phyloP scores from a whole-genome alignment of 2,888 invertebrate genomes.

The Leuctra nigra region DNA sequence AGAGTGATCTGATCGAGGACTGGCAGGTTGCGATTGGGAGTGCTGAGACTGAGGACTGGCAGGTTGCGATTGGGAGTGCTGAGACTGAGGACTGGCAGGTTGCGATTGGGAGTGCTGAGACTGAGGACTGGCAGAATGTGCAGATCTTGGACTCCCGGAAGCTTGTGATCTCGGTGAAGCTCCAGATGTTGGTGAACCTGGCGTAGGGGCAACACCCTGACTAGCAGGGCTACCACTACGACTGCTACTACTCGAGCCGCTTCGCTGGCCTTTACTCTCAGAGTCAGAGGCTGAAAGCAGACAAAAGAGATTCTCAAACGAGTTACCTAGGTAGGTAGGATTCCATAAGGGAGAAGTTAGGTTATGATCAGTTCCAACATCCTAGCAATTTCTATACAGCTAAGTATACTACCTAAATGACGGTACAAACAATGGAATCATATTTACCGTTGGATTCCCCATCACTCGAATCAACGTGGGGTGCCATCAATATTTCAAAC shows the following conservation, averaged over 20 bases:
- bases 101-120: conserved; percentile 34
- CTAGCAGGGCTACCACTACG: conserved; percentile 42
- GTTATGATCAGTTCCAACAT: no score
- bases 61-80: no score
- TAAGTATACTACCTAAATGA: no score
- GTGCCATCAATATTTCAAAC: no score
- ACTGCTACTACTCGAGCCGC: conserved; percentile 41
- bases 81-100: conserved; percentile 36
- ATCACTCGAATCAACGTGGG: conserved; percentile 21
- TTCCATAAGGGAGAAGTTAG: no score
- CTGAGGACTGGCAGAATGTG: conserved; percentile 29
- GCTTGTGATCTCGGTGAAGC: conserved; percentile 21
- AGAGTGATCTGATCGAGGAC: conserved; percentile 37
- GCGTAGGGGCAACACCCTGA: conserved; percentile 40
- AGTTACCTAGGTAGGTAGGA: no score
- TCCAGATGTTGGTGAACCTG: conserved; percentile 34
- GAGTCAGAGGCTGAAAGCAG: conserved; percentile 40
- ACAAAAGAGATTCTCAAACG: no score
- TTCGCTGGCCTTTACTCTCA: conserved; percentile 37
- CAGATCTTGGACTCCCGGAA: conserved; percentile 25
- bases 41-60: conserved; percentile 34
- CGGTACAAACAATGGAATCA: no score
- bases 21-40: conserved; percentile 32
- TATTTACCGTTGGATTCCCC: conserved; percentile 20
- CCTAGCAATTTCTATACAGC: no score